Evolutionary conservation across 2,888 invertebrate species (phyloP).

Genomic region (Agrotis exclamationis): DNA sequence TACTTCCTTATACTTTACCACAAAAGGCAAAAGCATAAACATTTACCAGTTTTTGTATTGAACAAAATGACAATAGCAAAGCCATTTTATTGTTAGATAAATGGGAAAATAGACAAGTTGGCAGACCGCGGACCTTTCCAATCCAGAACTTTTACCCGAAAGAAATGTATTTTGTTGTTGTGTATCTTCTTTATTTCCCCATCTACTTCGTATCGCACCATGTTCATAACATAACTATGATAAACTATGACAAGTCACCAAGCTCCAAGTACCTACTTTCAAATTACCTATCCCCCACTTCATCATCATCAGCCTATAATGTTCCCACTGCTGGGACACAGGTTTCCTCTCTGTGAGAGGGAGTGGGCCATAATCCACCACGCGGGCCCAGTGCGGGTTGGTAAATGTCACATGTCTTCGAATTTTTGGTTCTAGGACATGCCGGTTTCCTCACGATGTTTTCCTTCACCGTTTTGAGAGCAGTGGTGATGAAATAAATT

Average conservation of each 20-base stretch:
- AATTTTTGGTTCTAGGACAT: no score
- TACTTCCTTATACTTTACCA: conserved; percentile 25
- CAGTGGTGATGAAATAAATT: no score
- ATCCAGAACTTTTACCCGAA: conserved; percentile 46
- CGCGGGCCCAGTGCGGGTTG: no score
- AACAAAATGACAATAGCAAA: conserved; percentile 48
- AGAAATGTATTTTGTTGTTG: conserved; percentile 41
- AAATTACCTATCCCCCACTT: conserved; percentile 49
- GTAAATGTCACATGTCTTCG: no score
- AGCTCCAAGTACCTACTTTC: conserved; percentile 34
- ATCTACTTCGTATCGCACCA: conserved; percentile 24
- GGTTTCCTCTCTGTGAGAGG: no score
- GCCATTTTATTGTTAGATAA: conserved; percentile 50
- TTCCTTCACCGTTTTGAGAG: no score
- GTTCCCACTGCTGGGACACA: no score
- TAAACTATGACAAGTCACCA: conserved; percentile 37
- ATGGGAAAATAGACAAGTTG: conserved; percentile 51
- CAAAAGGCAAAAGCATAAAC: conserved; percentile 14
- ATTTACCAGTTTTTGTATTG: conserved; percentile 31
- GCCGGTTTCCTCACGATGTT: no score
- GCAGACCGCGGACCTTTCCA: conserved; percentile 45
- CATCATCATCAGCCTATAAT: no score
- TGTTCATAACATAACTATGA: conserved; percentile 41
- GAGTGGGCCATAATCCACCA: no score
- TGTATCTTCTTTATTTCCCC: conserved; percentile 33